These are phyloP conservation scores for Rhopalosiphum padi DNA, from an alignment of 1,140 invertebrate species.

Conservation along the genomic window DNA sequence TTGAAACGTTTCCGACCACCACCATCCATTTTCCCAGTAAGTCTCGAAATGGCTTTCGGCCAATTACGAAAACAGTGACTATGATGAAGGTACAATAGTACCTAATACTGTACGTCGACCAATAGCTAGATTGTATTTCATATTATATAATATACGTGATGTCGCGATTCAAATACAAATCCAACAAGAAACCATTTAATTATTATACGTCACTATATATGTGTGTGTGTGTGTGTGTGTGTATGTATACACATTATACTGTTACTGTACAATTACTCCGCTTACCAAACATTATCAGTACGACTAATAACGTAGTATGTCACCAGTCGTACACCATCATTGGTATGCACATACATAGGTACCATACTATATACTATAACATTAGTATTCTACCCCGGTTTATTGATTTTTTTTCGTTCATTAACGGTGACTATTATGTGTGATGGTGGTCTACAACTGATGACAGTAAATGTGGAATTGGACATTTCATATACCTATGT, in stretches of 20 bases:
- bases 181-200: background rate
- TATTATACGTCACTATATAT: background rate
- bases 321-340: background rate
- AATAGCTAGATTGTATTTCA: background rate
- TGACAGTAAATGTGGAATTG: background rate
- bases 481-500: background rate
- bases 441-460: background rate
- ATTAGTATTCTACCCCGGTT: background rate
- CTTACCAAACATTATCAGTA: background rate
- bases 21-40: background rate
- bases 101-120: background rate
- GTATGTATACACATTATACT: background rate
- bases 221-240: too few species aligned
- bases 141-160: background rate
- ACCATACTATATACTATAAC: background rate
- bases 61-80: background rate
- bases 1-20: conserved; percentile 11
- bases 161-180: background rate
- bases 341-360: background rate
- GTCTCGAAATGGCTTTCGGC: background rate
- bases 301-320: background rate
- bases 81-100: background rate
- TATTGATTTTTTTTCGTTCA: background rate
- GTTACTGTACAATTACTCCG: background rate
- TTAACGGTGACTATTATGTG: background rate